Evolutionary conservation across 2,797 vertebrate species (phyloP).

Genomic region (Megalops cyprinoides): DNA sequence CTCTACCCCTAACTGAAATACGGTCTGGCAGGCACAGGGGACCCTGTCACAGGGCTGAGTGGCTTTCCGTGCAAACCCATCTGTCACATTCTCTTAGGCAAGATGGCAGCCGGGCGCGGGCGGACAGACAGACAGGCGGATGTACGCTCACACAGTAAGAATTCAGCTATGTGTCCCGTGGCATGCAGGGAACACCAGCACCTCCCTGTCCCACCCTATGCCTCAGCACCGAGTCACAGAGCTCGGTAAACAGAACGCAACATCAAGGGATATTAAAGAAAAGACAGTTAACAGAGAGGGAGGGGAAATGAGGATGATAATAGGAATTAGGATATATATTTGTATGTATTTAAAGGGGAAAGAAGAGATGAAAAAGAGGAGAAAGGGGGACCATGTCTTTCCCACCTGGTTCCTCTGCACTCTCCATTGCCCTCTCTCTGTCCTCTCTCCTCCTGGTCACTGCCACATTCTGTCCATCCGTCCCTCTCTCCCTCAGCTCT

Average conservation of each 20-base stretch:
- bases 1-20: background rate
- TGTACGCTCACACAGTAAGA: background rate
- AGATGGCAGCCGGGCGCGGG: background rate
- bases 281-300: conserved; percentile 7
- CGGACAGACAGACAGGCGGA: background rate
- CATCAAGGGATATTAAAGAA: background rate
- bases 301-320: background rate
- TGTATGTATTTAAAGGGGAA: background rate
- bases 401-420: conserved; percentile 23
- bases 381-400: background rate
- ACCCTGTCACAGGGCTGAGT: background rate
- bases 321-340: background rate
- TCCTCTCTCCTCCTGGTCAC: conserved; percentile 21
- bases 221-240: background rate
- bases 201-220: background rate
- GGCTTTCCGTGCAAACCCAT: background rate
- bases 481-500: conserved; percentile 28
- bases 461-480: conserved; percentile 19
- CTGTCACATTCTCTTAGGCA: background rate
- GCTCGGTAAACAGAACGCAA: background rate
- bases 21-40: background rate
- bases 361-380: background rate
- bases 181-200: background rate
- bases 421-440: conserved; percentile 6
- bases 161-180: background rate